Evolutionary conservation across 2,888 invertebrate genomes (phyloP).

Genomic region (Perithous albicinctus): DNA sequence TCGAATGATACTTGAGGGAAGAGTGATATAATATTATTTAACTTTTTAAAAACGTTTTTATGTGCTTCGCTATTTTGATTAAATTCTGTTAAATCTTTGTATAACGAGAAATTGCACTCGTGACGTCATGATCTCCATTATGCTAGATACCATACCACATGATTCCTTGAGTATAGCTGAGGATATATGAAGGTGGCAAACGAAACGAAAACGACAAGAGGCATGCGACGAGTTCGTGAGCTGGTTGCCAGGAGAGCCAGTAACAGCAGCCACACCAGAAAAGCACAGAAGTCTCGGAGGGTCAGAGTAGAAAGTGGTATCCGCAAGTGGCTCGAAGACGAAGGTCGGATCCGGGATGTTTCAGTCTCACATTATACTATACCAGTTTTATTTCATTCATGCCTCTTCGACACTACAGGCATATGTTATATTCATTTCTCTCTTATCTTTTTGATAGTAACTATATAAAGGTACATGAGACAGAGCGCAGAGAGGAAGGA

Average conservation of each 20-base stretch:
- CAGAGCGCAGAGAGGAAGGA: constrained; percentile 22
- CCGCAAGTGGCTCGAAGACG: constrained; percentile 78
- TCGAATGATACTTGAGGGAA: no score
- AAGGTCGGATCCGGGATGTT: constrained; percentile 84
- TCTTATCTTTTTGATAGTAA: constrained; percentile 40
- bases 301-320: constrained; percentile 84
- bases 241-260: constrained; percentile 71
- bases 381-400: constrained; percentile 82
- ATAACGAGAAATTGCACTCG: no score
- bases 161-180: not conserved
- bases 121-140: not conserved
- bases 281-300: constrained; percentile 70
- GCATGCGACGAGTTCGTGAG: constrained; percentile 55
- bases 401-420: constrained; percentile 49
- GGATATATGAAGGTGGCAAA: constrained; percentile 63
- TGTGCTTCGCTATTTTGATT: no score
- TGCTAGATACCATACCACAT: not conserved
- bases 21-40: no score
- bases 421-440: constrained; percentile 43
- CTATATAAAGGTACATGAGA: constrained; percentile 8
- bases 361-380: constrained; percentile 65
- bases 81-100: no score
- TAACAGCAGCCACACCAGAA: constrained; percentile 26
- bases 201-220: constrained; percentile 82
- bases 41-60: no score